Evolutionary conservation across 2,888 invertebrate species (phyloP), one percentile per base, ranked within the genome.

Genomic region (Allolobophora icterica): DNA sequence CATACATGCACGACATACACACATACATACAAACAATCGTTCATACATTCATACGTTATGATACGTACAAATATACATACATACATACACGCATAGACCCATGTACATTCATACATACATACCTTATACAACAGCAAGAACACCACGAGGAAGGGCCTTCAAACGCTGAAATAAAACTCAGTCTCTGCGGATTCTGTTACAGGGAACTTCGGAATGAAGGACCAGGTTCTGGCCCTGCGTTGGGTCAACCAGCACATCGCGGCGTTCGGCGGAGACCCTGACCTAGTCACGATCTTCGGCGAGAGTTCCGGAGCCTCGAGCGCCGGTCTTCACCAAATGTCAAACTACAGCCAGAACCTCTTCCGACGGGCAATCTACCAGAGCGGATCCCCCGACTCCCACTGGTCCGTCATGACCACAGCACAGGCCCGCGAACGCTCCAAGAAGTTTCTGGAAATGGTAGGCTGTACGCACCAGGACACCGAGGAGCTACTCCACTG

Each of bases 141-240:
- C 30, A 71, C 71, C 30, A n/a, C 1, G 8, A n/a, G n/a, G 58
- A 13, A n/a, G 71, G n/a, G 6, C n/a, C 11, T 71, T 71, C 71
- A 71, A 71, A 71, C 8, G 24, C 52, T 84, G 84, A 17, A 35
- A 30, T 33, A 84, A 30, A 34, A 3, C 1, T 2, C 19, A 19
- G 15, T 34, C 5, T 17, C 17, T 84, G n/a, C 4, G 15, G 24
- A 35, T 87, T 35, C 87, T 8, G 17, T 8, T 38, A 0, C 97
- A 13, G 98, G 98, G 3, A 98, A 98, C 95, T 97, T 98, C 91
- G 98, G 98, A 35, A 96, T 98, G 94, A 98, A 98, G 95, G 98
- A 98, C 95, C 98, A 98, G 95, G 96, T 98, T 94, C 97, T 98
- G 97, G 98, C 98, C 38, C 96, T 98, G 58, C 93, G 94, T 92